Percentiles rank a stretch among this genome's conserved stretches.
phyloP scores from a whole-genome alignment of 2,888 invertebrate species.

The Ophion obscuratus region DNA sequence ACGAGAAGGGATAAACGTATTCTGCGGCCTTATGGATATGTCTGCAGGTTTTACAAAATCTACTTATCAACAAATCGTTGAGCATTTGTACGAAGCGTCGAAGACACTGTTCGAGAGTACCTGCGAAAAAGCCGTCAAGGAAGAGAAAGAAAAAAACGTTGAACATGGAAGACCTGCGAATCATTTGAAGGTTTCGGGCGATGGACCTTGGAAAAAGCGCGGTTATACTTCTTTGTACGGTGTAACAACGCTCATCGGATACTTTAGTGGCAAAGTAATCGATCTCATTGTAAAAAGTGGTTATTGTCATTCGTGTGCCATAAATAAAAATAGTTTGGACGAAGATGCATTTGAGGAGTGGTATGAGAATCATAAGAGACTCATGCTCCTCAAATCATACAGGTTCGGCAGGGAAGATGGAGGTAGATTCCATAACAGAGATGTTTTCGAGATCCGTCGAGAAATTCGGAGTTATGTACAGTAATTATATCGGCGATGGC shows the following conservation, averaged over 20 bases:
- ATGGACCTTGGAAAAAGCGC: constrained; percentile 72
- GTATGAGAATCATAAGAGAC: no score
- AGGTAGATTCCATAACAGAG: constrained; percentile 66
- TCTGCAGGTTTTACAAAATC: constrained; percentile 56
- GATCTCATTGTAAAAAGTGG: constrained; percentile 65
- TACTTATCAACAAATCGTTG: no score
- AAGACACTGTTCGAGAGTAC: constrained; percentile 54
- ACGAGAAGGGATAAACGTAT: constrained; percentile 70
- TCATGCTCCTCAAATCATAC: no score
- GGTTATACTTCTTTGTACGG: constrained; percentile 71
- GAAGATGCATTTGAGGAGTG: no score
- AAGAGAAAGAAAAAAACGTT: constrained; percentile 63
- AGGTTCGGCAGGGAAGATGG: no score
- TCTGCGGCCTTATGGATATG: constrained; percentile 63
- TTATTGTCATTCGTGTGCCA: no score
- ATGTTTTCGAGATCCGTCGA: constrained; percentile 68
- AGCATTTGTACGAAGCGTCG: constrained; percentile 52
- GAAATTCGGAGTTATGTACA: constrained; percentile 64
- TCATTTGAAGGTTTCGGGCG: constrained; percentile 72
- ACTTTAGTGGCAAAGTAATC: constrained; percentile 64
- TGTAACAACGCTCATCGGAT: constrained; percentile 68
- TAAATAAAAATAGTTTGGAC: no score
- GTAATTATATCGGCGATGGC: constrained; percentile 69
- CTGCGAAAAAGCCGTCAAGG: constrained; percentile 62
- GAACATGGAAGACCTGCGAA: constrained; percentile 62